Evolutionary conservation across 2,888 invertebrate species (phyloP).

Genomic region (Dexiosoma caninum): DNA sequence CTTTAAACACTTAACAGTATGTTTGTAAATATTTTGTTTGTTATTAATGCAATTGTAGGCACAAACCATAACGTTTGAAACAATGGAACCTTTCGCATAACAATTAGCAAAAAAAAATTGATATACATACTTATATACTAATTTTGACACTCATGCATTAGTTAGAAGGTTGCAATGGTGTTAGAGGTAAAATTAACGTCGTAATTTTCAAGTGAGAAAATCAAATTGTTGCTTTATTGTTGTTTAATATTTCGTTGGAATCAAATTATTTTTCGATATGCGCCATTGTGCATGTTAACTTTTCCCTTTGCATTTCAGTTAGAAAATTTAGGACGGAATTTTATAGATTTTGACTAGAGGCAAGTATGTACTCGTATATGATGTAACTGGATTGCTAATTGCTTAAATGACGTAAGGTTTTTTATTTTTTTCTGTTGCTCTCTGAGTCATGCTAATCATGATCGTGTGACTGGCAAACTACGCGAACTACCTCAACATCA

Average conservation of each 20-base stretch:
- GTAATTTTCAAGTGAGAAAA: no score
- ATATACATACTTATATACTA: no score
- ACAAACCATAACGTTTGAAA: neutral
- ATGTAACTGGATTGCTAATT: conserved; percentile 36
- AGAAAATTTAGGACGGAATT: neutral
- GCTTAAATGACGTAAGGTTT: conserved; percentile 48
- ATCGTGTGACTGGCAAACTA: conserved; percentile 47
- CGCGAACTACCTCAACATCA: conserved; percentile 17
- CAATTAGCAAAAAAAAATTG: neutral
- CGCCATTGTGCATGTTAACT: neutral
- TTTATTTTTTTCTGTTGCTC: neutral
- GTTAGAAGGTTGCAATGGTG: no score
- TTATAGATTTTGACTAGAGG: neutral
- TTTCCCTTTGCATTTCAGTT: neutral
- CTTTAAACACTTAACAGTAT: neutral
- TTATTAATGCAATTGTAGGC: neutral
- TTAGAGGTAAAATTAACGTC: no score
- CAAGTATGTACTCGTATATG: neutral
- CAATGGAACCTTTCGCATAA: neutral
- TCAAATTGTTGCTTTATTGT: no score
- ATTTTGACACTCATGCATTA: no score
- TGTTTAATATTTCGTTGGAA: no score
- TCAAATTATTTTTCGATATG: neutral
- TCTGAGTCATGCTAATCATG: conserved; percentile 49
- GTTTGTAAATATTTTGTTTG: no score